Evolutionary conservation across 2,797 vertebrate genomes (phyloP).

Genomic region (Dallia pectoralis): DNA sequence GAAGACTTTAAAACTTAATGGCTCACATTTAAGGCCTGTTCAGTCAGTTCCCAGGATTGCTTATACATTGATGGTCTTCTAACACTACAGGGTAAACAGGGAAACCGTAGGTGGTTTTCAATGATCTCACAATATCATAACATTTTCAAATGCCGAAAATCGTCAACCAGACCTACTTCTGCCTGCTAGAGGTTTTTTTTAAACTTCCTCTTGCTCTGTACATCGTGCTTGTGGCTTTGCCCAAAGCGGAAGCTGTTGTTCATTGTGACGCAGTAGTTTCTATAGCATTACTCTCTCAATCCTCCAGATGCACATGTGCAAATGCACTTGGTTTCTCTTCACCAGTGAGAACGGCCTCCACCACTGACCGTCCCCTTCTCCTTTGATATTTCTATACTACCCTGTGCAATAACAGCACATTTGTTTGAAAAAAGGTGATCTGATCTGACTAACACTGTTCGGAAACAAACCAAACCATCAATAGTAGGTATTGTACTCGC

Average conservation of each 20-base stretch:
- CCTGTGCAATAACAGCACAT: not conserved
- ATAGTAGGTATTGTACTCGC: not conserved
- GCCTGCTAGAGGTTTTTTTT: too few species aligned
- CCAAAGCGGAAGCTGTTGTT: not conserved
- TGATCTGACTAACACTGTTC: not conserved
- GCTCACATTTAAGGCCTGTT: not conserved
- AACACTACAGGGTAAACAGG: not conserved
- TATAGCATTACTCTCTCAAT: not conserved
- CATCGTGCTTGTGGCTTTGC: not conserved
- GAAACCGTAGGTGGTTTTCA: not conserved
- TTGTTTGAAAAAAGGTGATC: not conserved
- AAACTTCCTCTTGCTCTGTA: not conserved
- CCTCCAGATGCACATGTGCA: not conserved
- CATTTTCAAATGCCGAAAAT: not conserved
- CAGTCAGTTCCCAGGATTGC: not conserved
- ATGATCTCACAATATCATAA: not conserved
- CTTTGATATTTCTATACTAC: not conserved
- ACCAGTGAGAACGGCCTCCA: not conserved
- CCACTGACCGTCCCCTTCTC: not conserved
- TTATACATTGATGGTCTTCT: not conserved
- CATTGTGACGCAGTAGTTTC: not conserved
- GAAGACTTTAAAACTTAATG: not conserved
- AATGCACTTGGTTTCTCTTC: not conserved
- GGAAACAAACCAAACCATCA: not conserved
- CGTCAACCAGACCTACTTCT: too few species aligned